Conservation (phyloP, 1,140 invertebrate genomes). For the Belonocnema kinseyi region DNA sequence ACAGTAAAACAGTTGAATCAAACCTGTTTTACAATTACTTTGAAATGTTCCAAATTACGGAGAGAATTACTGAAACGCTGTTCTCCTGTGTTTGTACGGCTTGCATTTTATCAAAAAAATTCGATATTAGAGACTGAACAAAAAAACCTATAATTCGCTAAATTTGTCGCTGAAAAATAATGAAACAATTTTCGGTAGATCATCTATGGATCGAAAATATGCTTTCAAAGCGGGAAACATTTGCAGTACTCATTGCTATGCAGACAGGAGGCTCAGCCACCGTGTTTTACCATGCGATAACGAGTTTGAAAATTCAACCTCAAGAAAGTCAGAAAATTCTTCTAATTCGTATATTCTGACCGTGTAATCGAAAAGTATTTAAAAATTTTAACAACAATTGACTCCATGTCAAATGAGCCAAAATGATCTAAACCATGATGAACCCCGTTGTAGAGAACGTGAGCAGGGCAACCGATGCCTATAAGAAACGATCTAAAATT, state of each 20-base stretch:
- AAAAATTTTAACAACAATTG: constrained; percentile 55
- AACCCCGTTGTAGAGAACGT: constrained; percentile 57
- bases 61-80: background rate
- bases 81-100: background rate
- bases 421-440: constrained; percentile 49
- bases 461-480: constrained; percentile 55
- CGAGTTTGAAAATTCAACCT: constrained; percentile 49
- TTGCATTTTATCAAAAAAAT: constrained; percentile 11
- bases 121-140: background rate
- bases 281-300: too few relatives aligned
- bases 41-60: too few relatives aligned
- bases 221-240: too few relatives aligned
- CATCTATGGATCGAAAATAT: background rate
- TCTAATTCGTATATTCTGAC: constrained; percentile 53
- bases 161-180: background rate
- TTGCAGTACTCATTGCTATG: too few relatives aligned
- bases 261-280: too few relatives aligned
- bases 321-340: constrained; percentile 52
- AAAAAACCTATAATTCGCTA: background rate
- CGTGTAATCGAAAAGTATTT: constrained; percentile 59
- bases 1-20: too few relatives aligned
- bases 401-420: too few relatives aligned
- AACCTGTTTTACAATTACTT: too few relatives aligned
- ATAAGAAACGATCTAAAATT: too few relatives aligned
- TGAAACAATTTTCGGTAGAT: background rate